A percentile compares a stretch with the other conserved stretches of the same genome.
Conservation (phyloP, 2,113 vertebrate genomes). For the Otus sunia region DNA sequence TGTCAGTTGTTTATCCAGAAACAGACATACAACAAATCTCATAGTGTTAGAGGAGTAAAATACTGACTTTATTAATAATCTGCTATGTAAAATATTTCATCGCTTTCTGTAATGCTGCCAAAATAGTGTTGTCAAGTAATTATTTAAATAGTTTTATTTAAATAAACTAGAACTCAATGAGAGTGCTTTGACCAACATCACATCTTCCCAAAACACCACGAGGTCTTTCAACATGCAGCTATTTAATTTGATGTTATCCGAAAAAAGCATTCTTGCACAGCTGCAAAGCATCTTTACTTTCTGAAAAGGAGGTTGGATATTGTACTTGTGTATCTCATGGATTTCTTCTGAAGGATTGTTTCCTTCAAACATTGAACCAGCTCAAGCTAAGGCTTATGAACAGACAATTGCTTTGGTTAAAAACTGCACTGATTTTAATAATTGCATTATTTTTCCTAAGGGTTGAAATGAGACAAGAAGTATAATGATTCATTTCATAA, state of each 20-base stretch:
- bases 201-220: background rate
- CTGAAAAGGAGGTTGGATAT: background rate
- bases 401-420: slow-evolving; percentile 2
- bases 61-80: background rate
- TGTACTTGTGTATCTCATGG: background rate
- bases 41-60: background rate
- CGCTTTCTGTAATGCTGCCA: background rate
- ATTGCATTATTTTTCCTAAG: background rate
- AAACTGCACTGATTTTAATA: background rate
- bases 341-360: slow-evolving; percentile 4
- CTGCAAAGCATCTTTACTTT: background rate
- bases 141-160: background rate
- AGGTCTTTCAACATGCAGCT: background rate
- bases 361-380: background rate
- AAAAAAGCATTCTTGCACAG: background rate
- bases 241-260: background rate
- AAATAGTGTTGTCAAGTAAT: background rate
- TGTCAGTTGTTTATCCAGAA: background rate
- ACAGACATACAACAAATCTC: background rate
- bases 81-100: background rate
- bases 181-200: background rate
- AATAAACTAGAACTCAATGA: background rate
- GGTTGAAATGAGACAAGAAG: background rate
- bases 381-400: background rate
- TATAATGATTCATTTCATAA: background rate